Conservation (phyloP, 2,797 vertebrate species). For the Prionace glauca region DNA sequence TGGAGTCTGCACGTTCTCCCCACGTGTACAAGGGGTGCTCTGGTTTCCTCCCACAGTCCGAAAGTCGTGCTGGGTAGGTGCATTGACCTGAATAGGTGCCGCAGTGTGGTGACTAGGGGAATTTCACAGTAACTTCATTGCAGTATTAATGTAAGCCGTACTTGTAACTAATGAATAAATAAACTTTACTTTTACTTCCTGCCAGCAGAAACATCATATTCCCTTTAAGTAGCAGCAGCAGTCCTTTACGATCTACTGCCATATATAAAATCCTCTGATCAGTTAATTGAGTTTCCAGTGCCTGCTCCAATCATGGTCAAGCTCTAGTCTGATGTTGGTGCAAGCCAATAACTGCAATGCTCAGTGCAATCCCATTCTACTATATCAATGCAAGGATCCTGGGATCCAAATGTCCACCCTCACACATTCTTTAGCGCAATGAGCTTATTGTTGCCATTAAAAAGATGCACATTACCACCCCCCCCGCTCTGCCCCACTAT, state of each 20-base stretch:
- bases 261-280: neutral
- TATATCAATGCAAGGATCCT: neutral
- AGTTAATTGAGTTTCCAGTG: neutral
- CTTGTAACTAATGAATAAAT: no score
- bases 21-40: no score
- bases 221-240: neutral
- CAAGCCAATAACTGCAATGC: neutral
- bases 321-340: neutral
- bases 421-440: neutral
- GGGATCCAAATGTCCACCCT: neutral
- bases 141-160: no score
- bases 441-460: neutral
- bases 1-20: no score
- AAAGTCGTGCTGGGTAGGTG: no score
- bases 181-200: no score
- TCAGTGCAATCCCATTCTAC: neutral
- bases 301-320: neutral
- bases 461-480: neutral
- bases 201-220: neutral
- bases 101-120: no score
- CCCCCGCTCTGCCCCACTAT: neutral
- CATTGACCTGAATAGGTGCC: no score
- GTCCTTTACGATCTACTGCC: neutral
- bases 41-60: no score
- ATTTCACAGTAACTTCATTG: no score